phyloP scores from a whole-genome alignment of 2,797 vertebrate species.

The Muscicapa striata region DNA sequence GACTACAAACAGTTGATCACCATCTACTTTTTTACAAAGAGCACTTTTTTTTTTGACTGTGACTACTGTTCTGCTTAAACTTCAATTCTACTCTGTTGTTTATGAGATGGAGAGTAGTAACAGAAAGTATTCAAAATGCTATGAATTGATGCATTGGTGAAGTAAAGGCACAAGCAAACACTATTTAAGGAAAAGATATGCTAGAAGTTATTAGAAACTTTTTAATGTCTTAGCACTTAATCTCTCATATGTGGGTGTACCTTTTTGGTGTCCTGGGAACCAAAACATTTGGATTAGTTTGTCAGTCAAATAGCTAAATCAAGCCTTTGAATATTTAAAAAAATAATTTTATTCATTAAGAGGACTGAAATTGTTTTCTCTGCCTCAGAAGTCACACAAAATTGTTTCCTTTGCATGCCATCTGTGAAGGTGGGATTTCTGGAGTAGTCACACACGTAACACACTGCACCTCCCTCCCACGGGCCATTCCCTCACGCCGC shows the following conservation, averaged over 20 bases:
- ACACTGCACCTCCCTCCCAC: neutral
- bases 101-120: neutral
- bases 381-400: neutral
- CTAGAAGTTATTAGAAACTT: neutral
- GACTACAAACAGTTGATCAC: neutral
- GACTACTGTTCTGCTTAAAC: neutral
- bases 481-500: fast-evolving
- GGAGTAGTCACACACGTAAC: neutral
- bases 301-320: neutral
- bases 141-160: neutral
- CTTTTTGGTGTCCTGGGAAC: neutral
- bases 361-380: neutral
- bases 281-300: neutral
- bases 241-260: neutral
- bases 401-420: neutral
- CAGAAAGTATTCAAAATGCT: neutral
- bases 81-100: neutral
- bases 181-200: neutral
- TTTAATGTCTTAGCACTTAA: neutral
- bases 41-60: neutral
- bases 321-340: neutral
- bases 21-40: neutral
- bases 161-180: neutral
- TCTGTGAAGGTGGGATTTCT: neutral
- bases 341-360: neutral